These are phyloP conservation scores for Todiramphus chloris DNA, from an alignment of 2,113 vertebrate genomes.

Conservation along the genomic window DNA sequence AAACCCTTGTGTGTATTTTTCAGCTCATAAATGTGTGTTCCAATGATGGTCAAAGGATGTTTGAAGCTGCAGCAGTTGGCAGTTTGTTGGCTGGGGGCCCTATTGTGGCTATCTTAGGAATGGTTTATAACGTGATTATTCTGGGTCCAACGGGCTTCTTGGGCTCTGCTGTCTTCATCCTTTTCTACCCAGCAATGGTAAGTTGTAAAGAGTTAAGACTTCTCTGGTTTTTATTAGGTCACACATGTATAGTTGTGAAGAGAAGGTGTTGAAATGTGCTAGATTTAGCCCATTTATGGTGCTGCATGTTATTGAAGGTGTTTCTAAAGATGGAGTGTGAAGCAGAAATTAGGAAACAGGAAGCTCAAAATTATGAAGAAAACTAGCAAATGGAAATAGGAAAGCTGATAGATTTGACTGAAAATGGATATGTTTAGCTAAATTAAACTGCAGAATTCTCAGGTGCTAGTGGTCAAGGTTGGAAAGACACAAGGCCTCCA, in stretches of 20 bases:
- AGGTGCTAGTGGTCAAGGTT: not conserved
- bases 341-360: not conserved
- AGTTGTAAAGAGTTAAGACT: conserved; percentile 50
- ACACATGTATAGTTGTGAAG: not conserved
- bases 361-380: not conserved
- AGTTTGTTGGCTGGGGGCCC: conserved; percentile 91
- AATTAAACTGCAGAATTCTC: not conserved
- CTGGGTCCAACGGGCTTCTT: conserved; percentile 91
- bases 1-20: conserved; percentile 3
- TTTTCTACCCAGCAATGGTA: conserved; percentile 94
- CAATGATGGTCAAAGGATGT: conserved; percentile 91
- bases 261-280: not conserved
- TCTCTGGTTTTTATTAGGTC: not conserved
- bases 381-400: not conserved
- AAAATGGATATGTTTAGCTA: not conserved
- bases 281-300: not conserved
- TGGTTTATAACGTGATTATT: conserved; percentile 87
- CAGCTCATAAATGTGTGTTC: conserved; percentile 93
- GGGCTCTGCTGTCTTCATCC: conserved; percentile 91
- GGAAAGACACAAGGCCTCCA: not conserved
- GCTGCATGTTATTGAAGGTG: not conserved
- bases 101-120: conserved; percentile 88
- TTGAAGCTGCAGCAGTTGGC: conserved; percentile 90
- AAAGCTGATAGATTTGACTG: not conserved
- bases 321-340: not conserved